phyloP scores from a whole-genome alignment of 2,888 invertebrate genomes.

The Melanotus villosus region DNA sequence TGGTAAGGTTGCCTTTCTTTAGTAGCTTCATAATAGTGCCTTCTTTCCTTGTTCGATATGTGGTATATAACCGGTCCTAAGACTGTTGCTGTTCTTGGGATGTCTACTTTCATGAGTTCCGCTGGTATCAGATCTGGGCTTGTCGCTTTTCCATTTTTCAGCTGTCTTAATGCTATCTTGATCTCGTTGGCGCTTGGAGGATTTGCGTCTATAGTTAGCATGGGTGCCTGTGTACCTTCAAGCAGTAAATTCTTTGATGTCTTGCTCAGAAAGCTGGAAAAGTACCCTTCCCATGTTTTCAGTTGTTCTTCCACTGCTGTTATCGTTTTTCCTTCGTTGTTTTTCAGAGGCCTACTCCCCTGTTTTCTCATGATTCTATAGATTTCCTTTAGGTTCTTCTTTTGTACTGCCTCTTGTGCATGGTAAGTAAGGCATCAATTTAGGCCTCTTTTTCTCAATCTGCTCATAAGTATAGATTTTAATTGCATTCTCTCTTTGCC shows the following conservation, averaged over 20 bases:
- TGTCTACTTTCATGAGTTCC: conserved; percentile 5
- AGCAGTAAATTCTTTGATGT: neutral
- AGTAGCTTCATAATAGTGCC: neutral
- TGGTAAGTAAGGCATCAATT: too few species aligned
- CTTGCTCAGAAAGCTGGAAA: neutral
- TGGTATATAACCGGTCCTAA: neutral
- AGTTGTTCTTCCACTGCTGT: neutral
- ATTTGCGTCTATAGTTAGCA: neutral
- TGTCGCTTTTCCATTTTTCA: neutral
- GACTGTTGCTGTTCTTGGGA: neutral
- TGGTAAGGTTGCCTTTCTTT: neutral
- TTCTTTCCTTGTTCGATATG: neutral
- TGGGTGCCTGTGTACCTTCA: neutral
- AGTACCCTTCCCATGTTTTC: neutral
- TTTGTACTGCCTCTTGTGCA: neutral
- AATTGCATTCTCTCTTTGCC: too few species aligned
- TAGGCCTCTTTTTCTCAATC: too few species aligned
- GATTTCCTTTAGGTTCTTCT: neutral
- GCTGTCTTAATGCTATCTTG: neutral
- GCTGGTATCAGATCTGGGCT: neutral
- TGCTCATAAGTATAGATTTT: too few species aligned
- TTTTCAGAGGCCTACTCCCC: neutral
- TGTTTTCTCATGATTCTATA: neutral
- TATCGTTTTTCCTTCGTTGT: neutral
- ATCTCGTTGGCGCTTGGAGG: neutral